Evolutionary conservation across 2,888 invertebrate species (phyloP), one percentile per base, ranked within the genome.

Genomic region (Pseudococcus viburni): DNA sequence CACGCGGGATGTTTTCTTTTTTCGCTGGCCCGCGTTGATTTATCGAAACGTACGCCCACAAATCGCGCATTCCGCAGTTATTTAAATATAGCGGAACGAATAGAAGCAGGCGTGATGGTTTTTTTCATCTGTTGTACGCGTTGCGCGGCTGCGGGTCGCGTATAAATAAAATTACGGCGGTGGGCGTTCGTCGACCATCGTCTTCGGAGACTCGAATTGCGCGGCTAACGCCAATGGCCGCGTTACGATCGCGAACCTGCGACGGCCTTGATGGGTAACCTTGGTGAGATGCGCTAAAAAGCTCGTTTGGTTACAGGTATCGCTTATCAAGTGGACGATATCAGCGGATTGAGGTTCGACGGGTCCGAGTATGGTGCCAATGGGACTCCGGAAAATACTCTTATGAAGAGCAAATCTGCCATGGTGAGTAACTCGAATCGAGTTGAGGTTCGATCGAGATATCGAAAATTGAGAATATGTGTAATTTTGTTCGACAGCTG

Each of bases 1-100:
- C 64, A 64, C 3, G 7, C 46, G 80, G 7, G 39, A 83, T 19
- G 39, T 42, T n/a, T 46, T 83, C 19, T 83, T 83, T 83, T 83
- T 46, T 9, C 46, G 19, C 46, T 6, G n/a, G 33, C 46, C 33
- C 22, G 19, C 68, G 86, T 46, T 86, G 86, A 86, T 86, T 86
- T 86, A 86, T 86, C 86, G 64, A 46, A 86, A n/a, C 64, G 33
- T n/a, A 59, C 86, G 86, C 86, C 86, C 64, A 86, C 86, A 64
- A 46, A 86, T 86, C 68, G 59, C 86, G 86, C 86, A 86, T 86
- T 86, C 86, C 86, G 68, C 86, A 19, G 42, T 86, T 64, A 64
- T 68, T 68, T 86, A 86, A 86, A 86, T 59, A 68, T 68, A 86
- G 64, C 86, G 68, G 48, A 64, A 84, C 48, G 46, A 26, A 19